Conservation (phyloP, 2,113 vertebrate species). For the Drymodes brunneopygia region DNA sequence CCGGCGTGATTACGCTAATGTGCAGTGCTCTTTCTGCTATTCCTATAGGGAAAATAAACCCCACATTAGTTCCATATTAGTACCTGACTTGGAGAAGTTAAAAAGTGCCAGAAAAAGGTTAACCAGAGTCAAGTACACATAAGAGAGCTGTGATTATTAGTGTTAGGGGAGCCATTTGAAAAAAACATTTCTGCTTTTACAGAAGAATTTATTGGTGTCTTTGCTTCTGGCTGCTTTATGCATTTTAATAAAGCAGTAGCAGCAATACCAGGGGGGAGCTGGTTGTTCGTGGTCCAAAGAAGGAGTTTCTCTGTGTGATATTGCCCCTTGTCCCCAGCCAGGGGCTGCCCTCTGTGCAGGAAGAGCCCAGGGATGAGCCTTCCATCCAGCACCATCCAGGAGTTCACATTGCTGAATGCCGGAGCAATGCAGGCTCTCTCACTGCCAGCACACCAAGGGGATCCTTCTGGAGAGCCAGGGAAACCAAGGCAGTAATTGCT, state of each 20-base stretch:
- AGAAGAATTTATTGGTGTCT: constrained; percentile 78
- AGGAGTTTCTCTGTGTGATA: not conserved
- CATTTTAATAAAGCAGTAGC: constrained; percentile 77
- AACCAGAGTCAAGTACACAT: constrained; percentile 82
- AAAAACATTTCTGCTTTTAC: constrained; percentile 76
- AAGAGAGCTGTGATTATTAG: constrained; percentile 77
- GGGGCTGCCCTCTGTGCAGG: fast-evolving
- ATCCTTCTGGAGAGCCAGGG: not conserved
- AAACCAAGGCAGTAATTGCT: not conserved
- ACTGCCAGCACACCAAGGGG: not conserved
- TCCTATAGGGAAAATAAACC: constrained; percentile 81
- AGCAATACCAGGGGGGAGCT: constrained; percentile 4
- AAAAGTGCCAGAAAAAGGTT: constrained; percentile 82
- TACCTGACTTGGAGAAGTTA: constrained; percentile 79
- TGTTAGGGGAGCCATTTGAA: constrained; percentile 76
- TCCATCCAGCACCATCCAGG: not conserved
- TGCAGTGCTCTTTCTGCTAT: constrained; percentile 74
- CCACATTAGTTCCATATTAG: constrained; percentile 80
- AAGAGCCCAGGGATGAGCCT: not conserved
- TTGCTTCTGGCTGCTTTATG: constrained; percentile 76
- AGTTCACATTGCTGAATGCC: not conserved
- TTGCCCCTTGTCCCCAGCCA: not conserved
- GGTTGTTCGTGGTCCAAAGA: not conserved
- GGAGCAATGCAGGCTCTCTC: not conserved
- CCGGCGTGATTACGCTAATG: constrained; percentile 71